Base-by-base conservation (phyloP, 2,888 invertebrate species). In the Metellina segmentata region DNA sequence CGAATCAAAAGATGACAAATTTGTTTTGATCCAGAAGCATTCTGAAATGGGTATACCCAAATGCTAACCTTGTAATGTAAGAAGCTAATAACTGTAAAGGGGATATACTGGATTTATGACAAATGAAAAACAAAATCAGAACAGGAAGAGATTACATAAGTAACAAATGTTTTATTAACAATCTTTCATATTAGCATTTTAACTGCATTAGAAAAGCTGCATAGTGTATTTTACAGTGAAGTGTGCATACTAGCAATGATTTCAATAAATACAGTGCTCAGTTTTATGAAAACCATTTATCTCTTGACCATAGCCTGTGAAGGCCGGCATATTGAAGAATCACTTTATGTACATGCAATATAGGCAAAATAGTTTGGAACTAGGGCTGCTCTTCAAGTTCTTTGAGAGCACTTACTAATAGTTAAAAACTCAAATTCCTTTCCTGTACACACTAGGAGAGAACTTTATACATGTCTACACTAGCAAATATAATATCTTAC, bases 101-200 rank as follows among this genome's bases (percentile, higher is more conserved):
- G 16, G 0, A 16, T 75, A 16, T 7, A 34, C 9, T 49, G 16
- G 6, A n/a, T n/a, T 34, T 6, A 48, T 6, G 4, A 49, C 9
- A 74, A 77, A 51, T 49, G 13, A 53, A 74, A 52, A 11, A 69
- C 34, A 19, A 4, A 70, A n/a, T 51, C 19, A 71, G 20, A 6
- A 79, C 19, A 77, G 13, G 49, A 81, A 20, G 51, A 34, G 1
- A 20, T 82, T 89, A 89, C 74, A 82, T 75, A 77, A 89, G 77
- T 89, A 89, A 89, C 74, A 88, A 88, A 88, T 74, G 61, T 51
- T 89, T 89, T 89, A 89, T 89, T 89, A 89, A 82, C 89, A 89
- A 71, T 77, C 70, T 61, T 69, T 72, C 20, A 77, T 70, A 19
- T 69, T 77, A 20, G 61, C 61, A 69, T 85, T 61, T 61, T 48